These are phyloP conservation scores for Agrotis exclamationis DNA, from an alignment of 2,888 invertebrate genomes.

Conservation along the genomic window DNA sequence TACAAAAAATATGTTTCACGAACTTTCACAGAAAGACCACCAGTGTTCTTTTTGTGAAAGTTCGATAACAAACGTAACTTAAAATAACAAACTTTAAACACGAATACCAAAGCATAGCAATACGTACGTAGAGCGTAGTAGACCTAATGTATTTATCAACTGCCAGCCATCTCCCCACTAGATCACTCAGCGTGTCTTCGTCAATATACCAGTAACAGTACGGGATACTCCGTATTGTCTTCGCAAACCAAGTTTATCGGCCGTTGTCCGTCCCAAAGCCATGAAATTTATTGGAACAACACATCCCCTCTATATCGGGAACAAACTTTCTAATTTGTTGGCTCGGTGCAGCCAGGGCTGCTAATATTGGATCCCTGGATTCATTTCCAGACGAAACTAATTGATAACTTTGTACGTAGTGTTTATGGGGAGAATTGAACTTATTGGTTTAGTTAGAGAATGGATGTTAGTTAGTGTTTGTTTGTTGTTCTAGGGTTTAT, in stretches of 20 bases:
- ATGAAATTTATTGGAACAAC: constrained; percentile 74
- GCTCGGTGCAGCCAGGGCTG: constrained; percentile 64
- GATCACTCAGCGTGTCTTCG: constrained; percentile 13
- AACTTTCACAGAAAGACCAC: background rate
- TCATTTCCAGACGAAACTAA: constrained; percentile 45
- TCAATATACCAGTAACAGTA: constrained; percentile 52
- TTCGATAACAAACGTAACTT: no score
- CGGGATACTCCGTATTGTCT: constrained; percentile 54
- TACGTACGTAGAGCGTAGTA: background rate
- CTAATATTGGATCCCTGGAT: constrained; percentile 44
- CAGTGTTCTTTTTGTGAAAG: no score
- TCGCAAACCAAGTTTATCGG: constrained; percentile 60
- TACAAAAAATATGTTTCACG: no score
- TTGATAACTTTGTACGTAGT: constrained; percentile 42
- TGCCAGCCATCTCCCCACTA: constrained; percentile 10
- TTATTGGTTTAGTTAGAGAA: constrained; percentile 34
- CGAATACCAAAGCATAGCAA: background rate
- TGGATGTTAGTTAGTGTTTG: background rate
- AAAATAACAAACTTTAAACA: background rate
- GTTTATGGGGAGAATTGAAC: constrained; percentile 26
- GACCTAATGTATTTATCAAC: constrained; percentile 27
- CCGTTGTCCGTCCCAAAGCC: constrained; percentile 57
- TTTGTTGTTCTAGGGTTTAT: background rate
- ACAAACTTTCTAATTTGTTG: constrained; percentile 83
- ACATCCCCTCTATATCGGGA: constrained; percentile 69